These are phyloP conservation scores for Cryptophagus acutangulus DNA, from an alignment of 2,888 invertebrate genomes.

Conservation along the genomic window DNA sequence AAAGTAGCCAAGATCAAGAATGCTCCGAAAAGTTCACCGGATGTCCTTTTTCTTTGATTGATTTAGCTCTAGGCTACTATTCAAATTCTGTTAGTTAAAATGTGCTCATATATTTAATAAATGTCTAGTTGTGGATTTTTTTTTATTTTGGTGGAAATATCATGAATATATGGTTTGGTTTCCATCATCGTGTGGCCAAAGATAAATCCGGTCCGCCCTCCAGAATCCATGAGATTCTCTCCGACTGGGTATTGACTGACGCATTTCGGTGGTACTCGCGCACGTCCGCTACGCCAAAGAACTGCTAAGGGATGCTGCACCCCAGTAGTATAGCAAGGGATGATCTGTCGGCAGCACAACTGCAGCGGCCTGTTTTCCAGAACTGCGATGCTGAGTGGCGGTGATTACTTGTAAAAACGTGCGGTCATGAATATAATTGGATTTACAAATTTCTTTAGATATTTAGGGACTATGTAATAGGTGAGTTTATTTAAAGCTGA, in stretches of 20 bases:
- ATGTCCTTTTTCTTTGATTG: slow-evolving; percentile 68
- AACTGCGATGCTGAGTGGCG: too few relatives aligned
- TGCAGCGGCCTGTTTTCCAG: too few relatives aligned
- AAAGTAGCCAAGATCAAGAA: slow-evolving; percentile 38
- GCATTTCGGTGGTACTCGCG: slow-evolving; percentile 39
- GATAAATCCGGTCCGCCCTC: slow-evolving; percentile 38
- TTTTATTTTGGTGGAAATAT: too few relatives aligned
- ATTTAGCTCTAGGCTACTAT: slow-evolving; percentile 60
- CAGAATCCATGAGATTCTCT: slow-evolving; percentile 30
- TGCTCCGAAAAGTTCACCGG: slow-evolving; percentile 47
- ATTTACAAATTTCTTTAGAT: too few relatives aligned
- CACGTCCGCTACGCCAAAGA: slow-evolving; percentile 36
- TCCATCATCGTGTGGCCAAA: too few relatives aligned
- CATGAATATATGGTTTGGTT: too few relatives aligned
- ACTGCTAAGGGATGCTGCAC: slow-evolving; percentile 43
- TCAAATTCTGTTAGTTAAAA: slow-evolving; percentile 22
- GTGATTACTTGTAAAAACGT: slow-evolving; percentile 11
- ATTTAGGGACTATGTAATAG: slow-evolving; percentile 40
- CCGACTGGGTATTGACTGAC: slow-evolving; percentile 44
- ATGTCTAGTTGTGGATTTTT: too few relatives aligned
- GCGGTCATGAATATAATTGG: too few relatives aligned
- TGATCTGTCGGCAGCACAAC: slow-evolving; percentile 33
- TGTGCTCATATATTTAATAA: too few relatives aligned
- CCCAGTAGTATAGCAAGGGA: slow-evolving; percentile 44
- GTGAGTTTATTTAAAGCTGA: slow-evolving; percentile 26